Conservation (phyloP, 2,113 vertebrate species). For the Montifringilla adamsi region DNA sequence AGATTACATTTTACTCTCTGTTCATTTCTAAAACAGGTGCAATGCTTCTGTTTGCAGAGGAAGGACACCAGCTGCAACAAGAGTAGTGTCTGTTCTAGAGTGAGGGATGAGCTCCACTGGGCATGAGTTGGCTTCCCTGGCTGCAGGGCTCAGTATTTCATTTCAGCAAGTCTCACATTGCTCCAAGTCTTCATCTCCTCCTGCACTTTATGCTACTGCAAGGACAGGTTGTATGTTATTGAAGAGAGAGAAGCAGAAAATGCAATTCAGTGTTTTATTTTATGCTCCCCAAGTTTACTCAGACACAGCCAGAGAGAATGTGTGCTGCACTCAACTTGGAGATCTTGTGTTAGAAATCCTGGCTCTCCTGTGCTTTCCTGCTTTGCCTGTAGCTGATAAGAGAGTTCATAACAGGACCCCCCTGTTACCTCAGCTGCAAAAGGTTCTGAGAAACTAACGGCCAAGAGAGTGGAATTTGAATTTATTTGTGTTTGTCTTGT, state of each 20-base stretch:
- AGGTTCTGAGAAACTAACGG: neutral
- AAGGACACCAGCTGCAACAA: slow-evolving; percentile 42
- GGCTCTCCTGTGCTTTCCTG: neutral
- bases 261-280: neutral
- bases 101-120: neutral
- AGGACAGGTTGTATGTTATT: neutral
- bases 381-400: neutral
- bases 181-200: neutral
- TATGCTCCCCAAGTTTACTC: neutral
- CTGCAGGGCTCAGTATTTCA: neutral
- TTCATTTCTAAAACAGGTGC: slow-evolving; percentile 49
- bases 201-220: neutral
- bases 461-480: neutral
- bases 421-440: neutral
- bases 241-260: neutral
- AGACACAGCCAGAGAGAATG: neutral
- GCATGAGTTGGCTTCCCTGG: neutral
- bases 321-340: neutral
- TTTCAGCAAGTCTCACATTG: neutral
- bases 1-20: neutral
- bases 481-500: neutral
- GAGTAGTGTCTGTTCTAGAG: slow-evolving; percentile 30
- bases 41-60: slow-evolving; percentile 38
- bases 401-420: neutral
- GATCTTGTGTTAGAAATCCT: neutral